phyloP scores from a whole-genome alignment of 2,888 invertebrate species.

The Aleiodes alternator region DNA sequence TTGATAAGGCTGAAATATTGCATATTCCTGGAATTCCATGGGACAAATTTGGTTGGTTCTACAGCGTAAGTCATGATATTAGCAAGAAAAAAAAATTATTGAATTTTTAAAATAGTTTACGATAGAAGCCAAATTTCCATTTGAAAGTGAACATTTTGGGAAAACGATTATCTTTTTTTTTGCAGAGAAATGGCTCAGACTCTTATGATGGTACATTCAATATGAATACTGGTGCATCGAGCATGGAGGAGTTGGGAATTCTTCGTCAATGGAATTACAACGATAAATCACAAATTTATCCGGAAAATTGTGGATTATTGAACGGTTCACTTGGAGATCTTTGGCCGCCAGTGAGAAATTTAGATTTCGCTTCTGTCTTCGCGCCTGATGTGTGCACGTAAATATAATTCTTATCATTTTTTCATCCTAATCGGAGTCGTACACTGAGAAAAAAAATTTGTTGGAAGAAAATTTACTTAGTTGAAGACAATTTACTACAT shows the following conservation, averaged over 20 bases:
- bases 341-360: slow-evolving; percentile 83
- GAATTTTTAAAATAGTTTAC: background rate
- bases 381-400: slow-evolving; percentile 88
- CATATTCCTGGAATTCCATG: slow-evolving; percentile 81
- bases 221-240: slow-evolving; percentile 84
- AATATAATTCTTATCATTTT: slow-evolving; percentile 65
- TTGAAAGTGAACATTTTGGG: background rate
- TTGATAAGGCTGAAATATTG: slow-evolving; percentile 78
- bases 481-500: too few species aligned
- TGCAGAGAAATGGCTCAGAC: slow-evolving; percentile 84
- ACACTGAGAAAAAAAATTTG: too few species aligned
- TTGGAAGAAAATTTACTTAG: too few species aligned
- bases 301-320: slow-evolving; percentile 81
- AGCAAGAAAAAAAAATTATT: background rate
- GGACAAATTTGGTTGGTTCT: slow-evolving; percentile 91
- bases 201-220: slow-evolving; percentile 86
- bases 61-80: slow-evolving; percentile 78
- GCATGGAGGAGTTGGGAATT: slow-evolving; percentile 82
- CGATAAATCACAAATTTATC: slow-evolving; percentile 78
- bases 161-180: slow-evolving; percentile 54
- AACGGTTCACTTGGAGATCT: slow-evolving; percentile 88
- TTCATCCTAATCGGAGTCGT: background rate
- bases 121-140: background rate
- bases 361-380: slow-evolving; percentile 81
- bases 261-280: slow-evolving; percentile 84